A percentile compares a stretch with the other conserved stretches of the same genome.
Conservation (phyloP, 2,113 vertebrate species). For the Oceanites oceanicus region DNA sequence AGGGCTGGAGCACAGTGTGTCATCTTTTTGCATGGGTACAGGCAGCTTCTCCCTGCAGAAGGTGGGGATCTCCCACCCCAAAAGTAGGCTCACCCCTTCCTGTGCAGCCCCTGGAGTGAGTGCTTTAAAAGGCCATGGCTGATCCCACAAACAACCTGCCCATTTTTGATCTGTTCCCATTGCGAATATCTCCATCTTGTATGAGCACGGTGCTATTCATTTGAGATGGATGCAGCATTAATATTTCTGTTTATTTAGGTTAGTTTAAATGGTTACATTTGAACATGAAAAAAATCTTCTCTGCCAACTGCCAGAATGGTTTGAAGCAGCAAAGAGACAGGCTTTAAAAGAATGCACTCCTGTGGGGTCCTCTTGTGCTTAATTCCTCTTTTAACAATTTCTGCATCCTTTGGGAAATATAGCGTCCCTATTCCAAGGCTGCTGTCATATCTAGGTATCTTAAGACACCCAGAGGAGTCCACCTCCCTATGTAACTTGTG, state of each 20-base stretch:
- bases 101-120: accelerated
- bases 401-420: not conserved
- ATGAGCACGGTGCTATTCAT: not conserved
- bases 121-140: not conserved
- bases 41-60: not conserved
- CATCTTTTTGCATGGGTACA: not conserved
- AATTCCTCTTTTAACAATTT: not conserved
- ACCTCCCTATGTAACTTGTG: not conserved
- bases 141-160: not conserved
- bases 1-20: not conserved
- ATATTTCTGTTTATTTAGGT: conserved; percentile 10
- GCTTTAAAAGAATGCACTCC: not conserved
- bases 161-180: not conserved
- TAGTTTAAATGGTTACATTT: not conserved
- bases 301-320: not conserved
- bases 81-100: not conserved
- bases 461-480: not conserved
- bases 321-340: not conserved
- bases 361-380: not conserved
- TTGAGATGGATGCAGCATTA: not conserved
- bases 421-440: not conserved
- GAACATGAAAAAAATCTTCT: not conserved
- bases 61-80: not conserved
- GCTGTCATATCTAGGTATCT: not conserved
- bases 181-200: not conserved